Base-by-base conservation (phyloP, 2,797 vertebrate genomes). In the Ctenochaetus hawaiiensis region DNA sequence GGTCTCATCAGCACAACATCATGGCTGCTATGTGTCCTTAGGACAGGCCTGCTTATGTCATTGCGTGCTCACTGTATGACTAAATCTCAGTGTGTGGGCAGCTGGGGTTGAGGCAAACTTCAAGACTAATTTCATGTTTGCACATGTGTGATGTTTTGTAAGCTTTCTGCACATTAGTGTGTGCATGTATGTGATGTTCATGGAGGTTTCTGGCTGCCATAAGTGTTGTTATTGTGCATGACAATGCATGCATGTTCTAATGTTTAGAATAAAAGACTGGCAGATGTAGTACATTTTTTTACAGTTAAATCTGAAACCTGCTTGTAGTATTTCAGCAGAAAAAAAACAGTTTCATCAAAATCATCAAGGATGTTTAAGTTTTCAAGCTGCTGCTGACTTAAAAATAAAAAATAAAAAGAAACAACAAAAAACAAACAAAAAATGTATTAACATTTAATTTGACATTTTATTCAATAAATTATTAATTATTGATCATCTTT, bases 41-140 rank as follows among this genome's bases (percentile, higher is more conserved):
- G 84, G 87, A 89, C 71, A 89, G 81, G 53, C 75, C 77, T 83
- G 77, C 78, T 82, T 83, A 71, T 89, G 88, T 83, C 77, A 82
- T 67, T 58, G 71, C 51, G 34, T 83, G 78, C 75, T 78, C 75
- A 86, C 85, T 80, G 77, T 87, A 84, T 61, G 78, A 77, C 54
- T 83, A 69, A 75, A 67, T 69, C 62, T 75, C 18, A 4, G 68
- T 77, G 82, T 80, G 84, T 91, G 79, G 84, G 78, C 89, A 89
- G 85, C 68, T 78, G 39, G 58, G 75, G 62, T 59, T 77, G 59
- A 87, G 79, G 76, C 74, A 82, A 68, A 87, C 85, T 86, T 90
- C 83, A 87, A 87, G 76, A 87, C 80, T 57, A 67, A 85, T 90
- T 87, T 78, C 13, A 39, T 82, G 62, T 86, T 67, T 75, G 41